Evolutionary conservation across 1,140 invertebrate genomes (phyloP).

Genomic region (Delia radicum): DNA sequence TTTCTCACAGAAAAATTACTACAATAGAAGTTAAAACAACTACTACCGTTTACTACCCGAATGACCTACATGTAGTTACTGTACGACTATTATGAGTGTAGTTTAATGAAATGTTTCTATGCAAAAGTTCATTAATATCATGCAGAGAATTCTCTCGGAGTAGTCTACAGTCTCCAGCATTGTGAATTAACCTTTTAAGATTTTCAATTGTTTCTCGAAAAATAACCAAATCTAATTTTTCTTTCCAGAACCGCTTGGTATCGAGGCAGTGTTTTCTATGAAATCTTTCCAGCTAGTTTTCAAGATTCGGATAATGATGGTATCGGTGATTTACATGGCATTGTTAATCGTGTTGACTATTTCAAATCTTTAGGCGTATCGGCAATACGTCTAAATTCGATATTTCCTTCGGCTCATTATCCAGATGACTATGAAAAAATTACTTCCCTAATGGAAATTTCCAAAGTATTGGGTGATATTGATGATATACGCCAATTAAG

Average conservation of each 20-base stretch:
- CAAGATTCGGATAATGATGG: constrained; percentile 75
- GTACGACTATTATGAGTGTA: no score
- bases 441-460: constrained; percentile 64
- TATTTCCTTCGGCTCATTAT: constrained; percentile 70
- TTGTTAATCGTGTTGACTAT: constrained; percentile 68
- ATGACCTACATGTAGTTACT: no score
- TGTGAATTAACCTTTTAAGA: no score
- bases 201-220: no score
- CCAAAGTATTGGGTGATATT: constrained; percentile 64
- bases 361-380: constrained; percentile 66
- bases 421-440: constrained; percentile 69
- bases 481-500: constrained; percentile 68
- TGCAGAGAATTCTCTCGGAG: no score
- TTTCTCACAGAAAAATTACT: no score
- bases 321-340: constrained; percentile 71
- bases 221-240: neutral
- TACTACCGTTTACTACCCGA: no score
- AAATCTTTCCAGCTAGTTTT: constrained; percentile 80
- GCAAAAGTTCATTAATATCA: no score
- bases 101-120: no score
- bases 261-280: constrained; percentile 78
- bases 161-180: no score
- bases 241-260: constrained; percentile 67
- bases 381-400: constrained; percentile 72
- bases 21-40: no score